phyloP scores from a whole-genome alignment of 2,888 invertebrate genomes.

The Polylopha cassiicola region DNA sequence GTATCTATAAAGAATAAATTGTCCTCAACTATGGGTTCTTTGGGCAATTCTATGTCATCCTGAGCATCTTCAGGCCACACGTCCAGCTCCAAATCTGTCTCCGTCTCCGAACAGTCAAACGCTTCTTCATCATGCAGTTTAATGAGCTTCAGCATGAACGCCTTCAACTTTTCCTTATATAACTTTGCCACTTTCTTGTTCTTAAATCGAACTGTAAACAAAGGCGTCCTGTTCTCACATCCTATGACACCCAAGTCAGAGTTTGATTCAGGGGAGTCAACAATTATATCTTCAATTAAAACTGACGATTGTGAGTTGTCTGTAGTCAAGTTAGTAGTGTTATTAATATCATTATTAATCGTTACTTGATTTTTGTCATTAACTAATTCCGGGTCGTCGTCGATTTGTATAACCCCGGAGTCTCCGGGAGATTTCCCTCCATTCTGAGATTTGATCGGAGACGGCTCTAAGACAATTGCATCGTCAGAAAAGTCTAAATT shows the following conservation, averaged over 20 bases:
- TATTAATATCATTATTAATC: constrained; percentile 30
- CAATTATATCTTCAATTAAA: constrained; percentile 53
- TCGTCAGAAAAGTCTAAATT: constrained; percentile 38
- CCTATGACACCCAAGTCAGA: constrained; percentile 55
- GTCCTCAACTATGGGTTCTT: constrained; percentile 36
- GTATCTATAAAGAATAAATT: constrained; percentile 65
- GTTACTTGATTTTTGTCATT: constrained; percentile 22
- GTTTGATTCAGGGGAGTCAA: constrained; percentile 56
- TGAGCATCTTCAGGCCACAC: constrained; percentile 62
- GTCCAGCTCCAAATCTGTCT: constrained; percentile 58
- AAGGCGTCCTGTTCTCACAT: constrained; percentile 59
- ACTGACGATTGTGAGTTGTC: constrained; percentile 41
- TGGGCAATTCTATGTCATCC: constrained; percentile 23
- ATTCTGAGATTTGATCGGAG: constrained; percentile 37
- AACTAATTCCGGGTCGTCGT: constrained; percentile 27
- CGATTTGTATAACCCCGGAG: constrained; percentile 23
- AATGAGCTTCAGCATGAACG: constrained; percentile 64
- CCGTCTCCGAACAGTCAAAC: constrained; percentile 41
- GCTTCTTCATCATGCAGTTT: constrained; percentile 46
- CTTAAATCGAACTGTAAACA: constrained; percentile 65
- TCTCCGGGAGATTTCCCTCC: constrained; percentile 60
- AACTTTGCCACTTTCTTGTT: constrained; percentile 57
- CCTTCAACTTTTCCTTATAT: constrained; percentile 66
- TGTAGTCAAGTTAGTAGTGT: constrained; percentile 29
- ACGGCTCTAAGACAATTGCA: constrained; percentile 28